A percentile compares a stretch with the other conserved stretches of the same genome.
Evolutionary conservation across 2,113 vertebrate species (phyloP).

Genomic region (Gracilinanus agilis): DNA sequence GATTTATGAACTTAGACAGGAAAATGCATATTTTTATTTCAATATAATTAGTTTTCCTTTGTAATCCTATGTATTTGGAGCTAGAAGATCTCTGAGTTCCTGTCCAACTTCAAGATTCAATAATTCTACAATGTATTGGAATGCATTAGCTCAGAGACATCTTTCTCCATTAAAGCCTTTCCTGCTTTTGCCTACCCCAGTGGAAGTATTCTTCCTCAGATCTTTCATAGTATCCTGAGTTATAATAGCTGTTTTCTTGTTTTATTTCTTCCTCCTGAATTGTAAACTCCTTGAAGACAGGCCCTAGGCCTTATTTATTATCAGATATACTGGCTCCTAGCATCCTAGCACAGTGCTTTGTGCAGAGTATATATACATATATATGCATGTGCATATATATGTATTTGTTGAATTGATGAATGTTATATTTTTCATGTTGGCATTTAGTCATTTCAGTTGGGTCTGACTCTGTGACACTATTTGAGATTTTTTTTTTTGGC

Average conservation of each 20-base stretch:
- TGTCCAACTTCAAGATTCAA: not conserved
- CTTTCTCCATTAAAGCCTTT: not conserved
- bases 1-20: not conserved
- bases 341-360: not conserved
- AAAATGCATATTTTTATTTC: not conserved
- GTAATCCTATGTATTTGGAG: not conserved
- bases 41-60: not conserved
- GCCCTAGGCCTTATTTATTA: not conserved
- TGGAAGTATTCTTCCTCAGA: not conserved
- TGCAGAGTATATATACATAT: not conserved
- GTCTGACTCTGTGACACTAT: too few species aligned
- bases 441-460: too few species aligned
- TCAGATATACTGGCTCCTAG: not conserved
- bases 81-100: not conserved
- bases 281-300: not conserved
- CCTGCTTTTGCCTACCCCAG: not conserved
- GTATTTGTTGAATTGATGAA: not conserved
- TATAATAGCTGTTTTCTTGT: not conserved
- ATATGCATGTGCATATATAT: too few species aligned
- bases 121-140: not conserved
- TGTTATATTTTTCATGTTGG: not conserved
- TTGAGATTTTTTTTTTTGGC: too few species aligned
- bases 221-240: not conserved
- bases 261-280: not conserved
- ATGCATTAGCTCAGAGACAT: not conserved